phyloP scores from a whole-genome alignment of 2,113 vertebrate genomes.

The Salvelinus alpinus region DNA sequence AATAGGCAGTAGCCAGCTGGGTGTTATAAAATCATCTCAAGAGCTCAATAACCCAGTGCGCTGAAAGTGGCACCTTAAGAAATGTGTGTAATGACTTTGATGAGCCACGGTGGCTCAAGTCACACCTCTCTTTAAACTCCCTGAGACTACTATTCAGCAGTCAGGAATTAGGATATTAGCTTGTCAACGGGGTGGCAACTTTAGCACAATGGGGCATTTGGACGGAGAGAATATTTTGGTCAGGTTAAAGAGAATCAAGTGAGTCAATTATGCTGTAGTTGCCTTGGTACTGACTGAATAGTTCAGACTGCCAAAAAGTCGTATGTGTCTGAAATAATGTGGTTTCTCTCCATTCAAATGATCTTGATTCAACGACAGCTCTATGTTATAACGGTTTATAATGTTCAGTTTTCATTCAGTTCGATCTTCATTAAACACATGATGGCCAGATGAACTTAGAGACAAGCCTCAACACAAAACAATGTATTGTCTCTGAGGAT shows the following conservation, averaged over 20 bases:
- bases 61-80: conserved; percentile 58
- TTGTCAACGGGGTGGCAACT: conserved; percentile 66
- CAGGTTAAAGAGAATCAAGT: conserved; percentile 42
- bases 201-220: conserved; percentile 60
- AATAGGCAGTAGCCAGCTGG: conserved; percentile 63
- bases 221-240: conserved; percentile 42
- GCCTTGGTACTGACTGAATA: background rate
- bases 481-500: background rate
- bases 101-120: conserved; percentile 64
- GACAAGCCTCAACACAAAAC: background rate
- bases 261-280: conserved; percentile 39
- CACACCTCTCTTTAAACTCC: conserved; percentile 64
- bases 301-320: background rate
- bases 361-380: no score
- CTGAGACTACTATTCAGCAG: conserved; percentile 45
- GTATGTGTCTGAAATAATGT: background rate
- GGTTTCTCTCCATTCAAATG: no score
- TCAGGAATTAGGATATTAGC: conserved; percentile 66
- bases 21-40: conserved; percentile 57
- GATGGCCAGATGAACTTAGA: background rate
- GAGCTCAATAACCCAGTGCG: conserved; percentile 50
- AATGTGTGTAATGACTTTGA: conserved; percentile 63
- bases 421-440: no score
- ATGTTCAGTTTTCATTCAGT: no score
- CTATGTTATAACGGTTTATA: no score